A percentile compares a stretch with the other conserved stretches of the same genome.
These are phyloP conservation scores for Dorcus parallelipipedus DNA, from an alignment of 2,888 invertebrate species.

Conservation along the genomic window DNA sequence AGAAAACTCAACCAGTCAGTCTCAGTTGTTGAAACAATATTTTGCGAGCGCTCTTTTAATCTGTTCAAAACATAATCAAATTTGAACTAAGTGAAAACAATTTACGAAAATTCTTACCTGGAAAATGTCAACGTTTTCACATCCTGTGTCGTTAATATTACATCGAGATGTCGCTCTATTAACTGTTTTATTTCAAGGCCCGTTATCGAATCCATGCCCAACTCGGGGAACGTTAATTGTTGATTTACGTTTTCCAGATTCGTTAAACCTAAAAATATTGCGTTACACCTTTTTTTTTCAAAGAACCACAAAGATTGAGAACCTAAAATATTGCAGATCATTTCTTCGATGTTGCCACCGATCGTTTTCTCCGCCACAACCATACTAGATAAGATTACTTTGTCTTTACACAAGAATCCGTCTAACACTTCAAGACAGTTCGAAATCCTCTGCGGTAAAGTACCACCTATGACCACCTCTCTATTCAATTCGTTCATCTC, in stretches of 20 bases:
- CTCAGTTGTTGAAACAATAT: too few relatives aligned
- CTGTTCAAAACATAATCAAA: too few relatives aligned
- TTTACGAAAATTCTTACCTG: slow-evolving; percentile 44
- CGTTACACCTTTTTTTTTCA: background rate
- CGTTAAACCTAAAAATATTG: slow-evolving; percentile 52
- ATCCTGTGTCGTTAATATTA: slow-evolving; percentile 82
- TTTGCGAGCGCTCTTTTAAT: too few relatives aligned
- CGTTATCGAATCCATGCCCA: slow-evolving; percentile 98
- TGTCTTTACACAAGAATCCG: slow-evolving; percentile 63
- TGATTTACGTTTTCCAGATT: slow-evolving; percentile 68
- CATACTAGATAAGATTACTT: slow-evolving; percentile 74
- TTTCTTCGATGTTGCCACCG: slow-evolving; percentile 55
- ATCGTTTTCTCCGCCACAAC: slow-evolving; percentile 81
- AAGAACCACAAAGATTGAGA: slow-evolving; percentile 64
- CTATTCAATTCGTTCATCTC: slow-evolving; percentile 18
- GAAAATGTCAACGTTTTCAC: slow-evolving; percentile 77
- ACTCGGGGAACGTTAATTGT: slow-evolving; percentile 75
- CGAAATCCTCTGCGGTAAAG: slow-evolving; percentile 64
- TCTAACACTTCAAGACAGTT: slow-evolving; percentile 64
- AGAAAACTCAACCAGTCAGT: too few relatives aligned
- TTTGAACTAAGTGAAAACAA: too few relatives aligned
- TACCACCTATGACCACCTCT: slow-evolving; percentile 50
- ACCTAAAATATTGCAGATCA: slow-evolving; percentile 61
- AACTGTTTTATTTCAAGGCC: slow-evolving; percentile 94
- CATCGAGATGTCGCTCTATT: slow-evolving; percentile 83